Conservation (phyloP, 2,113 vertebrate species). For the Corythoichthys intestinalis region DNA sequence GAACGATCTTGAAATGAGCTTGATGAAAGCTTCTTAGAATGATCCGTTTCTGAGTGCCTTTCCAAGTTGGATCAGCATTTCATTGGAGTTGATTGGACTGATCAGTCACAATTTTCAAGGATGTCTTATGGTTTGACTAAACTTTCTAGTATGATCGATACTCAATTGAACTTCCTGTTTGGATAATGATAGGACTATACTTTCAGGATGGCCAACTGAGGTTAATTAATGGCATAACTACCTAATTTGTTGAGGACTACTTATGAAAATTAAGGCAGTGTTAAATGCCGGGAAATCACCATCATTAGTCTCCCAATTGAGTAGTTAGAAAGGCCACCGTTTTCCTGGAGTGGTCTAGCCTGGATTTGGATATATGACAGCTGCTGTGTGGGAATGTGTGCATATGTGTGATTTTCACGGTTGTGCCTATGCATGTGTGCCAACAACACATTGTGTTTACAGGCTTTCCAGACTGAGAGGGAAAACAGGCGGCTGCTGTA, state of each 20-base stretch:
- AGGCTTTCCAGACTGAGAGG: slow-evolving; percentile 65
- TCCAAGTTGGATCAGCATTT: neutral
- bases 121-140: neutral
- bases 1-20: neutral
- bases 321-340: slow-evolving; percentile 52
- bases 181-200: neutral
- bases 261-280: slow-evolving; percentile 32
- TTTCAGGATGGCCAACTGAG: neutral
- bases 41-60: neutral
- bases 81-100: neutral
- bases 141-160: neutral
- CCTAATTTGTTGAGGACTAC: neutral
- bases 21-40: neutral
- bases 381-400: slow-evolving; percentile 48
- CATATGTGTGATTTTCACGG: slow-evolving; percentile 34
- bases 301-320: slow-evolving; percentile 47
- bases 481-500: slow-evolving; percentile 71
- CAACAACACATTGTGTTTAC: slow-evolving; percentile 67
- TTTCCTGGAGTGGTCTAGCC: slow-evolving; percentile 53
- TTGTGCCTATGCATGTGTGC: slow-evolving; percentile 28
- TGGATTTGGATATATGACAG: slow-evolving; percentile 58
- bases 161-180: neutral
- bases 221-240: slow-evolving; percentile 34
- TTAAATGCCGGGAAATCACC: slow-evolving; percentile 26
- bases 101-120: neutral